Base-by-base conservation (phyloP, 2,113 vertebrate species). In the Oxyura jamaicensis region DNA sequence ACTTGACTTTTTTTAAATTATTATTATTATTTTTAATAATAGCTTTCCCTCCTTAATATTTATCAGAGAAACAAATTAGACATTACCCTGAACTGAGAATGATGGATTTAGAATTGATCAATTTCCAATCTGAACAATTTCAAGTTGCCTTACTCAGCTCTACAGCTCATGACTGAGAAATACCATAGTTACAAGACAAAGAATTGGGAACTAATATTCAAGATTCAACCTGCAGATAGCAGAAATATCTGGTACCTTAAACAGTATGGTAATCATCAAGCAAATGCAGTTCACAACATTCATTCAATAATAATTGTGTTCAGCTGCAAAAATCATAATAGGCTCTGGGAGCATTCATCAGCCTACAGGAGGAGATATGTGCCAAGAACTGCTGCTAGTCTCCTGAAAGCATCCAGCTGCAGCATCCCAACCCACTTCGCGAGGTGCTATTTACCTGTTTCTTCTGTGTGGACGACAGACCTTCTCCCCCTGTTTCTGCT, bases 371-470 rank as follows among this genome's bases (percentile, higher is more conserved):
- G 31, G 71, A 86, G 75, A 41, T 4, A 17, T 0, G 1, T 44
- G 31, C 41, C 10, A 22, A 83, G 33, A 29, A 26, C 13, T 53
- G 41, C 23, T 75, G 52, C 31, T 73, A 68, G 81, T 76, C 52
- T 66, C 39, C 31, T 74, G 62, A 28, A 3, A 6, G 35, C 5
- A 58, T 26, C 35, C 35, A 73, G 14, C 8, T 4, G 26, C 0
- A 0, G 36, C 41, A 62, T 36, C 46, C 52, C 82, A 80, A 48
- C 31, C 71, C 46, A 13, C 29, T 77, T 33, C 25, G 19, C 31
- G 7, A 2, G 42, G 20, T 73, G 28, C 20, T 29, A 78, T 92
- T 20, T 96, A 98, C 98, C 97, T 96, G 89, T 84, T 33, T 98
- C 96, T 48, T 97, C 97, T 4, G 95, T 8, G 11, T 69, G 60